Conservation (phyloP, 2,888 invertebrate genomes). For the Papilio gigon region DNA sequence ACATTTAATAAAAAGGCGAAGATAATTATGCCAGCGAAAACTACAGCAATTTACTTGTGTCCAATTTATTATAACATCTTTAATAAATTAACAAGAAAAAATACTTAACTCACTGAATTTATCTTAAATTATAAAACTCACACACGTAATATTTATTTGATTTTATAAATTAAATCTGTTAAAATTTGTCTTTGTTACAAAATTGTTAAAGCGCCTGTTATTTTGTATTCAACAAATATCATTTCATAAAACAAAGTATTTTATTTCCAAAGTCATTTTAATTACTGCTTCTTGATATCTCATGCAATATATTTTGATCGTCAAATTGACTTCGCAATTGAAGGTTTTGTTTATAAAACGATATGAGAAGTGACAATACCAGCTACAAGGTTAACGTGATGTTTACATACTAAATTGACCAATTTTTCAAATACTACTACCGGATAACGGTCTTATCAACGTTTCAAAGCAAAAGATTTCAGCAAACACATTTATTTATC, state of each 20-base stretch:
- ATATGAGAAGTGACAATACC: not conserved
- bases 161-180: no score
- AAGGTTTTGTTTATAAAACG: not conserved
- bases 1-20: not conserved
- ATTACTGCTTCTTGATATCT: not conserved
- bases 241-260: not conserved
- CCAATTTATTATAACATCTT: no score
- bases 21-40: no score
- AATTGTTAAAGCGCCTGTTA: conserved; percentile 14
- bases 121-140: not conserved
- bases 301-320: not conserved
- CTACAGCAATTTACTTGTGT: no score
- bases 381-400: not conserved
- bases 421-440: conserved; percentile 2
- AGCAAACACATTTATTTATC: conserved; percentile 19
- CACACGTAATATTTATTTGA: no score
- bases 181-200: no score
- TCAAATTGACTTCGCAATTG: not conserved
- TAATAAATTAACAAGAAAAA: no score
- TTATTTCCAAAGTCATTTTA: not conserved
- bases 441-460: not conserved
- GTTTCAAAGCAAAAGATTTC: not conserved
- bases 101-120: not conserved
- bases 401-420: not conserved
- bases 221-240: not conserved